Percentiles rank a stretch among this genome's conserved stretches.
Conservation (phyloP, 2,113 vertebrate species). For the Casuarius casuarius region DNA sequence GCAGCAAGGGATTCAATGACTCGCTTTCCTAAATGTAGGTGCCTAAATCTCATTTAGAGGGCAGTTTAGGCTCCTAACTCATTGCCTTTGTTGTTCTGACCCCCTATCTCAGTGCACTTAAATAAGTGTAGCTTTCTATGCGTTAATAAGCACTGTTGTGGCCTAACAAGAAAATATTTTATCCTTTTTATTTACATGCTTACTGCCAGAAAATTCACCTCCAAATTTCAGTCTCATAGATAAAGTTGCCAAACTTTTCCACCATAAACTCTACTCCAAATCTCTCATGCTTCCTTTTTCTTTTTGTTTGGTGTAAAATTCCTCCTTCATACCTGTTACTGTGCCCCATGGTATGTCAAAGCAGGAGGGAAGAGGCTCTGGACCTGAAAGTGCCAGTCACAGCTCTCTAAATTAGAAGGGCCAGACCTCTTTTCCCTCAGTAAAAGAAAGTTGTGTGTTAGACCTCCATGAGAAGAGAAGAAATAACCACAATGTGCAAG, state of each 20-base stretch:
- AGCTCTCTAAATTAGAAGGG: background rate
- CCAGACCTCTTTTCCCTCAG: background rate
- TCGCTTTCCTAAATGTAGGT: background rate
- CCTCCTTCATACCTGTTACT: background rate
- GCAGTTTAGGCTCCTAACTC: background rate
- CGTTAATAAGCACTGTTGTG: background rate
- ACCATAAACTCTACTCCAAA: background rate
- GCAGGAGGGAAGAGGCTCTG: background rate
- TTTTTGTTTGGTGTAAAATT: background rate
- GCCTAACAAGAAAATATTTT: background rate
- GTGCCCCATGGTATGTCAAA: background rate
- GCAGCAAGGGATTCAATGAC: background rate
- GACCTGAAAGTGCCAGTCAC: background rate
- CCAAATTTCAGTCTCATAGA: background rate
- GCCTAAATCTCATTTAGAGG: background rate
- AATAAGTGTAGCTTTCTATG: background rate
- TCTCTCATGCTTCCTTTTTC: background rate
- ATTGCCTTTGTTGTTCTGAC: background rate
- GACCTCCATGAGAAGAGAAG: background rate
- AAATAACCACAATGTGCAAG: background rate
- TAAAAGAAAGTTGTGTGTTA: background rate
- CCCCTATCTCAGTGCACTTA: background rate
- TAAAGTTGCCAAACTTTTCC: background rate
- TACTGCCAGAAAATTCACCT: background rate
- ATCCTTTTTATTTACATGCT: background rate